Conservation (phyloP, 2,888 invertebrate genomes). For the Cabera pusaria region DNA sequence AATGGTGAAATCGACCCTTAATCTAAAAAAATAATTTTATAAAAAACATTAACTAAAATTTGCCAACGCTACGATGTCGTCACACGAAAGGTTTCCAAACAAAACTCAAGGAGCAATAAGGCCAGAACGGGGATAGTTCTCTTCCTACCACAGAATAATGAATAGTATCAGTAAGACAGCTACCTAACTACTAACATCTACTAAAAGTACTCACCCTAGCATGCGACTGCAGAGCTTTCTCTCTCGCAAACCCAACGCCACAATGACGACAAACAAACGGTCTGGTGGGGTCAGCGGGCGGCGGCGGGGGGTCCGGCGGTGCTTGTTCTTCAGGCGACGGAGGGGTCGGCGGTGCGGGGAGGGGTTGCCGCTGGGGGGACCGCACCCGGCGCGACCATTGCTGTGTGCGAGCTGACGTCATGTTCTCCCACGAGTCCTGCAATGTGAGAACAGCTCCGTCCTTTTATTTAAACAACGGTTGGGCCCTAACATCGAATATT, state of each 20-base stretch:
- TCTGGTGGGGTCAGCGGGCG: conserved; percentile 85
- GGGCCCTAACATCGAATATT: background rate
- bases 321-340: conserved; percentile 42
- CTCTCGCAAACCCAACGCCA: conserved; percentile 89
- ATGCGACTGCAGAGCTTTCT: conserved; percentile 92
- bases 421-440: conserved; percentile 74
- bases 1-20: too few relatives aligned
- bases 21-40: too few relatives aligned
- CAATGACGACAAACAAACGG: conserved; percentile 90
- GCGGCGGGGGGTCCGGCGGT: conserved; percentile 41
- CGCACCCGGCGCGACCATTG: conserved; percentile 69
- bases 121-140: too few relatives aligned
- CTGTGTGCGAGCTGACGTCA: conserved; percentile 80
- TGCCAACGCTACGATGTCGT: too few relatives aligned
- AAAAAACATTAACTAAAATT: too few relatives aligned
- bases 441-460: conserved; percentile 28
- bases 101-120: too few relatives aligned
- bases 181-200: too few relatives aligned
- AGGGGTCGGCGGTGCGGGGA: conserved; percentile 37
- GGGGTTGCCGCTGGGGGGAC: conserved; percentile 43
- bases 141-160: too few relatives aligned
- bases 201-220: conserved; percentile 85
- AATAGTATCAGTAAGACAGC: too few relatives aligned
- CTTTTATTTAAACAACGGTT: conserved; percentile 19
- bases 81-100: too few relatives aligned